Base-by-base conservation (phyloP, 2,113 vertebrate species). In the Pomatorhinus ruficollis region DNA sequence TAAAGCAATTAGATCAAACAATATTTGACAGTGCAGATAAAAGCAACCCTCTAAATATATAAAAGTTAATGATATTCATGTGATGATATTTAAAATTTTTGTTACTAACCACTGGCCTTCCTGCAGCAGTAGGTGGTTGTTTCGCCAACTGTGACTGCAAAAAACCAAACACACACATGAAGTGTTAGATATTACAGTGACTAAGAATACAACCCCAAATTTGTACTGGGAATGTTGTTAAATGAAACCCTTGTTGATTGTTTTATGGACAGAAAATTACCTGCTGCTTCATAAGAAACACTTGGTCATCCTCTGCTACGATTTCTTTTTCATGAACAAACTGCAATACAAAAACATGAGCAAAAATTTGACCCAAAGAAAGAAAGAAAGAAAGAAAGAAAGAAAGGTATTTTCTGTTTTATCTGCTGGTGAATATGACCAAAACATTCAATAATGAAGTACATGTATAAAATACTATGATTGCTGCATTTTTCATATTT, bases 241-340 rank as follows among this genome's bases (percentile, higher is more conserved):
- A n/a, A 65, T 53, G 5, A 77, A 93, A 40, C 28, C 21, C n/a
- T 66, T 52, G 18, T 16, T 60, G 11, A 22, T 80, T 76, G n/a
- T 40, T 89, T 90, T 53, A 84, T 13, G 64, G 50, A 85, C 39
- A 78, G 64, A 68, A 86, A 85, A 22, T 92, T 98, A 99, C 99
- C 99, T 99, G 99, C 89, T 99, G 98, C 97, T 99, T 99, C 96
- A 99, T 98, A 88, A 99, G 99, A 98, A 99, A 99, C 69, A 99
- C 99, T 97, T 99, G 99, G 96, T 99, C 99, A 91, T 99, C 99
- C 98, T 99, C 99, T 80, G 99, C 99, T 95, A 99, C 98, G 60
- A 99, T 99, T 97, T 99, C 99, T 97, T 99, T 99, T 97, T 99
- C 99, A 35, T 99, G 99, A 65, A 99, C 99, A 98, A 99, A 99